A percentile compares a stretch with the other conserved stretches of the same genome.
Conservation (phyloP, 2,113 vertebrate species). For the Alosa alosa region DNA sequence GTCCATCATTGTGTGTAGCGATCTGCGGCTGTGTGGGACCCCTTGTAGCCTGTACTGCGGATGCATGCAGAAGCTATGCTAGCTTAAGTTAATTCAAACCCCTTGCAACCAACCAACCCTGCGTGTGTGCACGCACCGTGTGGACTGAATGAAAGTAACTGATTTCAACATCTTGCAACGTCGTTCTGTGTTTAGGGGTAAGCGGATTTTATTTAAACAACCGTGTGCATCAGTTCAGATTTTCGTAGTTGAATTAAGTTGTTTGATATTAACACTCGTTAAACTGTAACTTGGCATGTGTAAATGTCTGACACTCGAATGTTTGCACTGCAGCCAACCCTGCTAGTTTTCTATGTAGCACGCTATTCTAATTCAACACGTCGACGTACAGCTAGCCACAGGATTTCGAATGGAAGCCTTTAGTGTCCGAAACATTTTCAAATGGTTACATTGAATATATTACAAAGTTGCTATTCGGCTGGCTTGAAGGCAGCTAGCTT, state of each 20-base stretch:
- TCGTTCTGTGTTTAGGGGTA: not conserved
- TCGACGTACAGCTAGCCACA: not conserved
- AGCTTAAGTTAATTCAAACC: not conserved
- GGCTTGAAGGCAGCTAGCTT: not conserved
- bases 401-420: not conserved
- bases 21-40: not conserved
- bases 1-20: not conserved
- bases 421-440: not conserved
- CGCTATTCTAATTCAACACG: not conserved
- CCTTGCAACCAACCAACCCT: not conserved
- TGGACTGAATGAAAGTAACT: not conserved
- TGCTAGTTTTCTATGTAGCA: not conserved
- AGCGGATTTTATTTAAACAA: not conserved
- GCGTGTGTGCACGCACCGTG: not conserved
- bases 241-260: not conserved
- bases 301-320: not conserved
- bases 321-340: not conserved
- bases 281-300: not conserved
- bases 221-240: not conserved
- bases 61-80: conserved; percentile 2
- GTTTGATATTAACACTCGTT: not conserved
- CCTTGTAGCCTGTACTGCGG: not conserved
- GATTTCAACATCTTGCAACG: not conserved
- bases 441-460: not conserved
- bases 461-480: not conserved